A percentile compares a stretch with the other conserved stretches of the same genome.
These are phyloP conservation scores for Clostera curtula DNA, from an alignment of 2,888 invertebrate genomes.

Conservation along the genomic window DNA sequence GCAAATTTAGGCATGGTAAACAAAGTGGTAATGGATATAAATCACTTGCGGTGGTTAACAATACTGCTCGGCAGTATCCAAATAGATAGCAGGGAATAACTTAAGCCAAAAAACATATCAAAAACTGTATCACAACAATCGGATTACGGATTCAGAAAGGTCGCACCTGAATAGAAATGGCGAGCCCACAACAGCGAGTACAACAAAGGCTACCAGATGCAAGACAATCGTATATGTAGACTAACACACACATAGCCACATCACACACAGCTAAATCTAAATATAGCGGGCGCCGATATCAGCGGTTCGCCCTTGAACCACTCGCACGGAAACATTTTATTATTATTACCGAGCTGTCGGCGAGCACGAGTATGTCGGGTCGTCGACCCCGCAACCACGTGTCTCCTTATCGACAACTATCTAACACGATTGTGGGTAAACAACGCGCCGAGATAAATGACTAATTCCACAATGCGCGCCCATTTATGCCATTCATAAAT, in stretches of 20 bases:
- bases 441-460: slow-evolving; percentile 72
- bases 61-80: too few relatives aligned
- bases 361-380: slow-evolving; percentile 72
- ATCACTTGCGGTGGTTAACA: too few relatives aligned
- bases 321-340: slow-evolving; percentile 76
- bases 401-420: slow-evolving; percentile 76
- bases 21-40: too few relatives aligned
- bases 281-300: slow-evolving; percentile 75
- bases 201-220: slow-evolving; percentile 25
- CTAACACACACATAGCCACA: slow-evolving; percentile 51
- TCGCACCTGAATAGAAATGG: slow-evolving; percentile 1
- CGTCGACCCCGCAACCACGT: slow-evolving; percentile 72
- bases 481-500: slow-evolving; percentile 66
- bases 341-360: slow-evolving; percentile 75
- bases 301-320: slow-evolving; percentile 75
- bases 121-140: too few relatives aligned
- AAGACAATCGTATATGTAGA: slow-evolving; percentile 46
- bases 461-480: slow-evolving; percentile 67
- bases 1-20: too few relatives aligned
- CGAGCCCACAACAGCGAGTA: slow-evolving; percentile 11
- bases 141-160: too few relatives aligned
- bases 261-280: slow-evolving; percentile 71
- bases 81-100: too few relatives aligned
- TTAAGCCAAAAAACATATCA: too few relatives aligned
- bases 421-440: slow-evolving; percentile 75